Base-by-base conservation (phyloP, 2,888 invertebrate species). In the Lysandra bellargus region DNA sequence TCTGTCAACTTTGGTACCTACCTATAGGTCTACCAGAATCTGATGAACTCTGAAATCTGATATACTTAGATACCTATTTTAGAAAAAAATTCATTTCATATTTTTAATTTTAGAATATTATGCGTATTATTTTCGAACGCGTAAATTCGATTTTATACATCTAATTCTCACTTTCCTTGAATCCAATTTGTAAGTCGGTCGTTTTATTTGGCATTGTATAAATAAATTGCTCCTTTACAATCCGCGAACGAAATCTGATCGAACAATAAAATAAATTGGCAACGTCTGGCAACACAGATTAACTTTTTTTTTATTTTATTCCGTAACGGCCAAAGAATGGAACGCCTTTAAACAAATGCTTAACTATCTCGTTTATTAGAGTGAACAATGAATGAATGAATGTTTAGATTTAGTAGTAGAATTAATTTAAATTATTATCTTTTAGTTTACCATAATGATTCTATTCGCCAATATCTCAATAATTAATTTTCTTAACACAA, bases 211-310 rank as follows among this genome's bases (percentile, higher is more conserved):
- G 76, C 76, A 53, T 76, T 76, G 76, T 76, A 76, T 76, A 76
- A 53, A 76, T 76, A 76, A 76, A 76, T 76, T 76, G 57, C 53
- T 33, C 53, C 57, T 57, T 76, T 76, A 76, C 76, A 76, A 76
- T 57, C 75, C 76, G 83, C 84, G 81, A 84, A 84, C 83, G 88
- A 87, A 89, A 90, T 87, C 84, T 84, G 90, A 90, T 87, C 88
- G 83, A 79, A 82, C 84, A 83, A 85, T 87, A 84, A 85, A 88
- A 87, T 84, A 84, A 85, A 85, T 76, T 76, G 76, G 57, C 76
- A 33, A 75, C 76, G 76, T 76, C 53, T 76, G 23, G 57, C 53
- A 74, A 74, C 74, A 74, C 76, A 30, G 76, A 49, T 76, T 76
- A 74, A 74, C 40, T 74, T 44, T 40, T 44, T 44, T 53, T 53